Evolutionary conservation across 2,888 invertebrate genomes (phyloP), one percentile per base, ranked within the genome.

Genomic region (Amorpha juglandis): DNA sequence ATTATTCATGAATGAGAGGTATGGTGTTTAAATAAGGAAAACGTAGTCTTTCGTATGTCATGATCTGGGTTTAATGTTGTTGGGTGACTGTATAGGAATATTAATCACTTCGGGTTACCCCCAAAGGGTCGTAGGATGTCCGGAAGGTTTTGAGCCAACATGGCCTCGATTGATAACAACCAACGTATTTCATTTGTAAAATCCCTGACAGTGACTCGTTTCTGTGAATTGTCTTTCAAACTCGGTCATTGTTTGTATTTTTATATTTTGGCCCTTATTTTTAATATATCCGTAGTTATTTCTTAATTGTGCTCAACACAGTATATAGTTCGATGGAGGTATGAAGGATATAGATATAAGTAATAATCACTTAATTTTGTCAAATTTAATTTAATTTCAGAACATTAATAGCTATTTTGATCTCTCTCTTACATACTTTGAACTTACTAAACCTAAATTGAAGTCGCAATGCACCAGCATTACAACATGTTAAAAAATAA

Each of bases 11-110:
- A 19, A 58, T 42, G 9, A 12, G 42, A 58, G 42, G 42, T 58
- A 38, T 42, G 58, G 38, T 42, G 58, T 58, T 58, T 55, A 38
- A 55, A 55, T 55, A 55, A 58, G 58, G 58, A 58, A 58, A 58
- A 58, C 42, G 38, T 38, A 19, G 19, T 58, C 3, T 58, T 58
- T 58, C 42, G 12, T 42, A 19, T 19, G 42, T 42, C 16, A 51
- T 58, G 58, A 11, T 58, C 27, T 27, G 27, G 52, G 11, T 52
- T 7, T 53, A 53, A 58, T 58, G 12, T 3, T 58, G 38, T 16
- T 55, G 1, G 19, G n/a, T 19, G 38, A 42, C 12, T 6, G 38
- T 19, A 3, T 55, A 11, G 35, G 55, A 55, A 55, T 55, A 55
- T 55, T 16, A 38, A 55, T 55, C 11, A 55, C 11, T 52, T 52